Percentiles rank a stretch among this genome's conserved stretches.
Conservation (phyloP, 2,888 invertebrate species). For the Sepiola atlantica region DNA sequence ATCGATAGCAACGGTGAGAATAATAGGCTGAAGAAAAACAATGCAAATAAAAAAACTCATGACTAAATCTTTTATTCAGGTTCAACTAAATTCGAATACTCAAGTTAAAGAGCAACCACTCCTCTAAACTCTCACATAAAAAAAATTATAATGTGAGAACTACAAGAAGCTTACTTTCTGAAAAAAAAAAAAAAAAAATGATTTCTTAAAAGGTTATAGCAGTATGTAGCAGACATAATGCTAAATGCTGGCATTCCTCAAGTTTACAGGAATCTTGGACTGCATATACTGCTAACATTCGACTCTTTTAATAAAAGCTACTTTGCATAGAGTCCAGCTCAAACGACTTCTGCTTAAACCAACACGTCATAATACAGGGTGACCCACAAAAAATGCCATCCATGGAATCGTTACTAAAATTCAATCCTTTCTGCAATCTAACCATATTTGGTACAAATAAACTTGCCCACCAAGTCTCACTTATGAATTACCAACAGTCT, state of each 20-base stretch:
- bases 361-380: too few relatives aligned
- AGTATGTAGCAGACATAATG: not conserved
- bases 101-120: not conserved
- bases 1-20: too few relatives aligned
- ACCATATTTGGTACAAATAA: too few relatives aligned
- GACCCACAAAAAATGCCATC: too few relatives aligned
- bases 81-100: not conserved
- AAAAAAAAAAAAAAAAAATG: not conserved
- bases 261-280: not conserved
- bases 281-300: not conserved
- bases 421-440: too few relatives aligned
- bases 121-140: not conserved
- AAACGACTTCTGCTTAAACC: not conserved
- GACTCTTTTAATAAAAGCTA: not conserved
- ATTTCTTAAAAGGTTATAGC: not conserved
- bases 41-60: not conserved
- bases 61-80: not conserved
- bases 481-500: too few relatives aligned
- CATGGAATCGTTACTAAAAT: too few relatives aligned
- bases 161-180: not conserved
- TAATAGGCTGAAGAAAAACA: too few relatives aligned
- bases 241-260: not conserved
- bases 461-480: too few relatives aligned
- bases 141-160: too few relatives aligned
- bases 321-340: not conserved